phyloP scores from a whole-genome alignment of 2,888 invertebrate genomes.

The Buathra laborator region DNA sequence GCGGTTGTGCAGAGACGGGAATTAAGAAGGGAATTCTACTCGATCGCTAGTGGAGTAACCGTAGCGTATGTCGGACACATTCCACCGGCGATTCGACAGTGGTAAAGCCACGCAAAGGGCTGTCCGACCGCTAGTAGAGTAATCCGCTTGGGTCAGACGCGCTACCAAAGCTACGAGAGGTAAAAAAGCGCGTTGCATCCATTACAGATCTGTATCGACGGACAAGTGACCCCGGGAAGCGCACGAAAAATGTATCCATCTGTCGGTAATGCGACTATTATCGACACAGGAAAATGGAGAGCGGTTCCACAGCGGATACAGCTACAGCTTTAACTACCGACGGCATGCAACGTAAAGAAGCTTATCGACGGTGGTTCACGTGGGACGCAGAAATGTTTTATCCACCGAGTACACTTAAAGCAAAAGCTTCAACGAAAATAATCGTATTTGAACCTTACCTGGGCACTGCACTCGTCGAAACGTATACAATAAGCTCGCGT shows the following conservation, averaged over 20 bases:
- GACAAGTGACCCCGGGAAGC: background rate
- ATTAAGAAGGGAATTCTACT: background rate
- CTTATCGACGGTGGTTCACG: constrained; percentile 6
- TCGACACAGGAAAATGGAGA: constrained; percentile 4
- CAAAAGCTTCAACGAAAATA: constrained; percentile 7
- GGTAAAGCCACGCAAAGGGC: background rate
- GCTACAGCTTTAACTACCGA: background rate
- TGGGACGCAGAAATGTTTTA: background rate
- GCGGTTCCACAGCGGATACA: background rate
- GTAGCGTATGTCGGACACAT: background rate
- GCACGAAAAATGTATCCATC: background rate
- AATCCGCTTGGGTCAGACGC: constrained; percentile 3
- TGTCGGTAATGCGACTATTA: constrained; percentile 30
- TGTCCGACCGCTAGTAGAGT: background rate
- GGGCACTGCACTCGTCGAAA: background rate
- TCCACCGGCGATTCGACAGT: background rate
- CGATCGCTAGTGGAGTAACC: constrained; percentile 8
- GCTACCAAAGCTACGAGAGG: background rate
- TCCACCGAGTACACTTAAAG: constrained; percentile 12
- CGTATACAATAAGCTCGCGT: background rate
- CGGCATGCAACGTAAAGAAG: background rate
- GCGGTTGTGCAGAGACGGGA: background rate
- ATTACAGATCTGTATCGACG: background rate
- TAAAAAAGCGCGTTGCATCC: background rate
- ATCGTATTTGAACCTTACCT: constrained; percentile 35